Evolutionary conservation across 92 coral and sea anemone genomes (phyloP).

Genomic region (Parazoanthus darwini): DNA sequence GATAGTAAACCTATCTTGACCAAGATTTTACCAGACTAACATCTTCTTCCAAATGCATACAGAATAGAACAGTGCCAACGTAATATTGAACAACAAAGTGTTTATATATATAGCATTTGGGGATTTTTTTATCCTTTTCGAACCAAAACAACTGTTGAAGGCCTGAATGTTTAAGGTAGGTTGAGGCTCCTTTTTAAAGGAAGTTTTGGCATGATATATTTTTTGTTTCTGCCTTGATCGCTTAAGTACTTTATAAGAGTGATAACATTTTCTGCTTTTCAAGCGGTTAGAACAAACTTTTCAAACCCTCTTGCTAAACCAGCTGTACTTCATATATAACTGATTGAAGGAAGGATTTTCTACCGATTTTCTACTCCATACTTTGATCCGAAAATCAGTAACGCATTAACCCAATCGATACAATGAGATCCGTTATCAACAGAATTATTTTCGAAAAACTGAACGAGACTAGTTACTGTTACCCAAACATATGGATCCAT

Average conservation of each 20-base stretch:
- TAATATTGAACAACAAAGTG: neutral
- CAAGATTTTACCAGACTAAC: neutral
- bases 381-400: neutral
- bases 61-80: neutral
- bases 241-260: neutral
- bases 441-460: no score
- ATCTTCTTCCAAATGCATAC: neutral
- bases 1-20: neutral
- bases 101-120: no score
- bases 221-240: neutral
- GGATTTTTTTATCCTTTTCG: neutral
- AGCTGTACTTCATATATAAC: neutral
- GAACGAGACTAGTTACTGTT: no score
- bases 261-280: neutral
- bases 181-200: no score
- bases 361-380: no score
- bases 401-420: neutral
- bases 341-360: neutral
- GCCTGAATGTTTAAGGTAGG: neutral
- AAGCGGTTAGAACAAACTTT: no score
- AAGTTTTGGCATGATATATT: neutral
- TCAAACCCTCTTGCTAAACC: neutral
- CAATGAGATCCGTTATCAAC: no score
- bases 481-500: no score
- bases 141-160: neutral